Evolutionary conservation across 2,888 invertebrate genomes (phyloP), one percentile per base, ranked within the genome.

Genomic region (Cataglyphis altisquamis): DNA sequence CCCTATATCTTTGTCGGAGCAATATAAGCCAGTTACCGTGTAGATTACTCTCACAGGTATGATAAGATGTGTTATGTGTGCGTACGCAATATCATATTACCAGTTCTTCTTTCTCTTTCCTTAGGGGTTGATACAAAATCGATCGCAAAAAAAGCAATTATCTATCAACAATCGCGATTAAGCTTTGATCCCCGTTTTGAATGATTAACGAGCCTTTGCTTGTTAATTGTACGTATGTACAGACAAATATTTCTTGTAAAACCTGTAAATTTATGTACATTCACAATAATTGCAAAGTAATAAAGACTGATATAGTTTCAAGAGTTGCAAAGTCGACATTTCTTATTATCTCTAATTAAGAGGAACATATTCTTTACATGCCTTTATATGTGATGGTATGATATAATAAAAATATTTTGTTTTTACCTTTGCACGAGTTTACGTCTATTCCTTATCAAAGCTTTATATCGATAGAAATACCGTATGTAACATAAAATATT

Each of bases 11-110:
- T 21, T 12, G 18, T 48, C 62, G 63, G 32, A 64, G 36, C 21
- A 63, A 36, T 63, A 52, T 52, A 25, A 75, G 52, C 18, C 48
- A 18, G 62, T 64, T 75, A 75, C 18, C 10, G 25, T 9, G 36
- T 52, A 48, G 52, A 75, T 75, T 64, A 52, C 15, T 36, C 64
- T 39, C 63, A 15, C 3, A 63, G 29, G 32, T 52, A 52, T 15
- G 36, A 74, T 63, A 18, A n/a, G 45, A 18, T 41, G 45, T 32
- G 29, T 36, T n/a, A 21, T 48, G 25, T 12, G 25, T 8, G 10
- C 8, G 18, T 32, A 52, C 48, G 39, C 57, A 39, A 72, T n/a
- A 73, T 60, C 29, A 12, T 36, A 36, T 15, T 9, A 70, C 1
- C n/a, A 29, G 5, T 4, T 73, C 8, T 45, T 25, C 18, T 32